Percentiles rank a stretch among this genome's conserved stretches.
These are phyloP conservation scores for Drosophila emarginata DNA, from an alignment of 2,888 invertebrate species.

Conservation along the genomic window DNA sequence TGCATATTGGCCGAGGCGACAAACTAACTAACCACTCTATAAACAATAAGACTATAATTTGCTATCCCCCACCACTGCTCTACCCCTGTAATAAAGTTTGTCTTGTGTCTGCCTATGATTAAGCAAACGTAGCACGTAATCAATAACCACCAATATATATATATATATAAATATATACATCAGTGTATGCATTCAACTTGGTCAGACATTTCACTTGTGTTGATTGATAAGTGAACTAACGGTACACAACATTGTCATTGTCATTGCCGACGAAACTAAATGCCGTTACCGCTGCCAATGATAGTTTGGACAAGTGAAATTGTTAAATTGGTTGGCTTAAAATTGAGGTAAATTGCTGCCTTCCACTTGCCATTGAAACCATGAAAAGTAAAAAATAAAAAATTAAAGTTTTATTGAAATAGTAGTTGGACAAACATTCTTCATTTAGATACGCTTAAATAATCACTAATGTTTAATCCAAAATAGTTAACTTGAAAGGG, in stretches of 20 bases:
- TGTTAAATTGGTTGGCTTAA: slow-evolving; percentile 50
- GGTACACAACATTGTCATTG: slow-evolving; percentile 60
- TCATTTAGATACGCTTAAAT: neutral
- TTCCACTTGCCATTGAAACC: slow-evolving; percentile 43
- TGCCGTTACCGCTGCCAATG: slow-evolving; percentile 27
- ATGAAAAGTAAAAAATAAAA: slow-evolving; percentile 5
- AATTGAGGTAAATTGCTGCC: slow-evolving; percentile 56
- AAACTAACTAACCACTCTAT: slow-evolving; percentile 48
- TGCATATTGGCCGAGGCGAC: slow-evolving; percentile 53
- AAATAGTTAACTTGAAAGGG: neutral
- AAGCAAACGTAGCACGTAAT: slow-evolving; percentile 70
- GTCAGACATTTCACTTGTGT: slow-evolving; percentile 61
- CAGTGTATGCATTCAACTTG: slow-evolving; percentile 27
- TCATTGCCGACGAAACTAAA: slow-evolving; percentile 30
- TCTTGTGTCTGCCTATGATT: slow-evolving; percentile 40
- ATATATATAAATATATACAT: neutral
- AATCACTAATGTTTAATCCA: neutral
- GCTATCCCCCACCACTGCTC: slow-evolving; percentile 25
- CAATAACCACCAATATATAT: slow-evolving; percentile 46
- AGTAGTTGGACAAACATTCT: slow-evolving; percentile 3
- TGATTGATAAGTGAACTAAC: slow-evolving; percentile 65
- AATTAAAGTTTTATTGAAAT: neutral
- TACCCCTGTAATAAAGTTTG: slow-evolving; percentile 9
- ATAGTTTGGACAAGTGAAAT: slow-evolving; percentile 60
- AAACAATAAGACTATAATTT: slow-evolving; percentile 52